These are phyloP conservation scores for Charaxes varanes DNA, from an alignment of 1,140 invertebrate species.

Conservation along the genomic window DNA sequence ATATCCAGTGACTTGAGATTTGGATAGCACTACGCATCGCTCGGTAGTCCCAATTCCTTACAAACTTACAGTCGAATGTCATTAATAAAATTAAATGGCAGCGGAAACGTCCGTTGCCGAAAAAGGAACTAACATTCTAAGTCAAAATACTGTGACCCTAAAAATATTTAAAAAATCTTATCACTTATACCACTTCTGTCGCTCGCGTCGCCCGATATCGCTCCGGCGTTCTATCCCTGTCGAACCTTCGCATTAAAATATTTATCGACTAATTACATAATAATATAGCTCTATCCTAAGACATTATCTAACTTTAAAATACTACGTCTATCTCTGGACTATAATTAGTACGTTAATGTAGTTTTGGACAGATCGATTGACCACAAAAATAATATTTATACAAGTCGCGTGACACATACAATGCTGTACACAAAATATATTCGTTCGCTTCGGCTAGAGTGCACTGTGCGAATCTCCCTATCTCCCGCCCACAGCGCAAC, in stretches of 20 bases:
- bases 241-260: conserved; percentile 13
- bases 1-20: background rate
- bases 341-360: conserved; percentile 20
- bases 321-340: conserved; percentile 31
- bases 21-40: no score
- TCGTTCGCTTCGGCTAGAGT: background rate
- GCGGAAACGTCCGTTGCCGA: conserved; percentile 6
- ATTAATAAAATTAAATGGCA: conserved; percentile 14
- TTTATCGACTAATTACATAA: conserved; percentile 24
- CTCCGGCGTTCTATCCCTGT: conserved; percentile 10
- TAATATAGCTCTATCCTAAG: conserved; percentile 25
- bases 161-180: conserved; percentile 26
- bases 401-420: conserved; percentile 20
- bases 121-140: conserved; percentile 34
- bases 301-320: conserved; percentile 27
- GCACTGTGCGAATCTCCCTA: conserved; percentile 3
- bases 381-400: conserved; percentile 35
- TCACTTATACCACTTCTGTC: conserved; percentile 7
- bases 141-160: conserved; percentile 36
- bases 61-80: conserved; percentile 10
- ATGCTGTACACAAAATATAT: conserved; percentile 29
- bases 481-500: background rate
- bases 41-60: no score
- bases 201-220: background rate
- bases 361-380: conserved; percentile 37